phyloP scores from a whole-genome alignment of 2,113 vertebrate species.

The Uropsilus gracilis region DNA sequence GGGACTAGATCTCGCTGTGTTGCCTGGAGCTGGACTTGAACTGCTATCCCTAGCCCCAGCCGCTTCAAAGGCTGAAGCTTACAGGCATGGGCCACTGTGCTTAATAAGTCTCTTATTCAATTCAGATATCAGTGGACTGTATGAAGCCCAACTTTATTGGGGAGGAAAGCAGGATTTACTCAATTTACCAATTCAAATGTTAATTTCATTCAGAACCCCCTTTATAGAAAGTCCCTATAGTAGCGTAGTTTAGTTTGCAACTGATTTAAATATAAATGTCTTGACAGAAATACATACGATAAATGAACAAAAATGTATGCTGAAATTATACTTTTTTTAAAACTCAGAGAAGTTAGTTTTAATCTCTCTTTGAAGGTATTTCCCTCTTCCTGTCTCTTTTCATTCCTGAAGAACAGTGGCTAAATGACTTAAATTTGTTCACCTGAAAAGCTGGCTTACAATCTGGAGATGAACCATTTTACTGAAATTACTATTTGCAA shows the following conservation, averaged over 20 bases:
- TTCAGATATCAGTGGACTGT: not conserved
- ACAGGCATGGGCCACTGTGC: too few relatives aligned
- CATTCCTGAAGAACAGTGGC: not conserved
- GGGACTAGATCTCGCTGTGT: too few relatives aligned
- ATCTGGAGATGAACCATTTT: not conserved
- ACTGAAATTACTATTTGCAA: constrained; percentile 52
- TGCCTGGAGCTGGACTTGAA: too few relatives aligned
- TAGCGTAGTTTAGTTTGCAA: not conserved
- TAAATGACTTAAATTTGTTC: not conserved
- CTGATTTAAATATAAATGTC: not conserved
- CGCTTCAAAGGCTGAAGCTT: too few relatives aligned
- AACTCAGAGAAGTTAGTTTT: not conserved
- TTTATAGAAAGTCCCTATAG: not conserved
- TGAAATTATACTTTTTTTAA: not conserved
- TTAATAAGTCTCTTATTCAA: not conserved
- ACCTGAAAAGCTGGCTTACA: not conserved
- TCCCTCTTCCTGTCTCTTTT: not conserved
- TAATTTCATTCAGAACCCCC: not conserved
- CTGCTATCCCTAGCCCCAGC: too few relatives aligned
- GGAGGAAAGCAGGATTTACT: not conserved
- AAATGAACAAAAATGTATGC: not conserved
- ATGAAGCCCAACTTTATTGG: not conserved
- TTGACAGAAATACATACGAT: not conserved
- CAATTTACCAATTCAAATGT: not conserved
- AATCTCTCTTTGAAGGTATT: not conserved